phyloP scores from a whole-genome alignment of 2,797 vertebrate species.

The Takifugu rubripes region DNA sequence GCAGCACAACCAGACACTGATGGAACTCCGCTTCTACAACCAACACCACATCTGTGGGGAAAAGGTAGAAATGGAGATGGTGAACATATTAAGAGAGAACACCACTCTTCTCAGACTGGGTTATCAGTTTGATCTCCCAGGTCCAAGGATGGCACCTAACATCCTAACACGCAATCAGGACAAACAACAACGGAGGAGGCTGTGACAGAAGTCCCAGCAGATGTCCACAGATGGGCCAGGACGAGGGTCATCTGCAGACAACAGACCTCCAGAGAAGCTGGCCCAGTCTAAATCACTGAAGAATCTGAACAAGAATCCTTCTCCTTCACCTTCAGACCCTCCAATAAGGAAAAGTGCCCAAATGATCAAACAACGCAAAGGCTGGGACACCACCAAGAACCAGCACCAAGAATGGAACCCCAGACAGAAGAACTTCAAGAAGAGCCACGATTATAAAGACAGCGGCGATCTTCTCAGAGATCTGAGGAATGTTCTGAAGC shows the following conservation, averaged over 20 bases:
- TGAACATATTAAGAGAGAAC: conserved; percentile 83
- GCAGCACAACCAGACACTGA: conserved; percentile 77
- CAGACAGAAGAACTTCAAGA: no score
- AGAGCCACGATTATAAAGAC: conserved; percentile 65
- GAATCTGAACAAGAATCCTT: no score
- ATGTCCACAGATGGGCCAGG: conserved; percentile 50
- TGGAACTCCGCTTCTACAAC: conserved; percentile 90
- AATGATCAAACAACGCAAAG: no score
- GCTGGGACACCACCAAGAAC: no score
- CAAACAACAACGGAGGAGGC: conserved; percentile 83
- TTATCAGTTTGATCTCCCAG: conserved; percentile 90
- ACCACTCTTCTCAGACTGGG: conserved; percentile 85
- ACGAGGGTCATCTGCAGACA: neutral
- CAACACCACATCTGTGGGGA: conserved; percentile 90
- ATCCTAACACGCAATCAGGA: conserved; percentile 91
- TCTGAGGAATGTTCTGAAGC: conserved; percentile 80
- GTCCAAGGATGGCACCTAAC: conserved; percentile 87
- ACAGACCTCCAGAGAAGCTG: no score
- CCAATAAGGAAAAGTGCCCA: no score
- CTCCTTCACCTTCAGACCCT: no score
- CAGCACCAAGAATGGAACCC: no score
- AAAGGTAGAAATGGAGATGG: conserved; percentile 91
- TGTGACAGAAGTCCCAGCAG: conserved; percentile 67
- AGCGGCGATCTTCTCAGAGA: conserved; percentile 80
- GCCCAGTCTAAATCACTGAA: no score